Evolutionary conservation across 2,113 vertebrate genomes (phyloP), one percentile per base, ranked within the genome.

Genomic region (Passer domesticus): DNA sequence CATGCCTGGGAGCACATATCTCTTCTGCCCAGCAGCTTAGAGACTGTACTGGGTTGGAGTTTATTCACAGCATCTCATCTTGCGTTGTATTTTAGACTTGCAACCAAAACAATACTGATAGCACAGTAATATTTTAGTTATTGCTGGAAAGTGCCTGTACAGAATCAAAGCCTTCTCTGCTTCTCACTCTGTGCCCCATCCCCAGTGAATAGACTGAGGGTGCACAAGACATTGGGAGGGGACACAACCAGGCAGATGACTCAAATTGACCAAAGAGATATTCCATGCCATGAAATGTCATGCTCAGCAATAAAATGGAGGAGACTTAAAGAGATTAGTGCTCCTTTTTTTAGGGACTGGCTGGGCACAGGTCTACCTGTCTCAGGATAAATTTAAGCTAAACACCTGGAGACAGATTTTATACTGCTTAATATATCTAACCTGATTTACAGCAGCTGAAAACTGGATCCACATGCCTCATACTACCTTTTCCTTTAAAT

Each of bases 1-100:
- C 59, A 17, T 0, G 0, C 28, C 56, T 49, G 46, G 23, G 33
- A 15, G 13, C 10, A 70, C 8, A 7, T 0, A 0, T 16, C 30
- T 78, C 64, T 46, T 77, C 21, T 70, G 13, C 13, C 1, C 1
- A 9, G 14, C 24, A 88, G 31, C 13, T 30, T 47, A 43, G 39
- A 72, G 35, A 11, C 22, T 74, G 22, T 24, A 10, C 19, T 37
- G 35, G 10, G 6, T 33, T 87, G 58, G 44, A 63, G 31, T n/a
- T 70, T 4, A 27, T 58, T 77, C 49, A 18, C 15, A 76, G 67
- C 39, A 87, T 15, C 5, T 94, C 2, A 0, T 39, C 35, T 55
- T 63, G 21, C 44, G 24, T 15, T 49, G 7, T 7, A 10, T 58
- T 72, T 93, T 30, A 58, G 24, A 55, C 68, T 58, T 89, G 14